Percentiles rank a stretch among this genome's conserved stretches.
Conservation (phyloP, 1,140 invertebrate species). For the Hyposmocoma kahamanoa region DNA sequence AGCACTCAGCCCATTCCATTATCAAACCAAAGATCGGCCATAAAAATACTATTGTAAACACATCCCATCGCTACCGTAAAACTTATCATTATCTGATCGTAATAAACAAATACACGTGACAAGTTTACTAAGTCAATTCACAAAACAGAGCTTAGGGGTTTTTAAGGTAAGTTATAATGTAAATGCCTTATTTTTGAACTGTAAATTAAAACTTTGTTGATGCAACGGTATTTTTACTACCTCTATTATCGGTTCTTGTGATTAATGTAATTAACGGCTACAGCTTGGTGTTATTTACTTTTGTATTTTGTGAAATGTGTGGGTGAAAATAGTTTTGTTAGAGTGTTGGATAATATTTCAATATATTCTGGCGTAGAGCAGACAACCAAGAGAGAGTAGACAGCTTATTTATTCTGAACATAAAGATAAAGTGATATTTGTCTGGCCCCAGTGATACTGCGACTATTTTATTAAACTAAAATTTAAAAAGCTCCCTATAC, state of each 20-base stretch:
- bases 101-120: conserved; percentile 24
- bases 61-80: conserved; percentile 20
- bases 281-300: conserved; percentile 6
- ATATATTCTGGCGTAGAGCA: too few relatives aligned
- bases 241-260: conserved; percentile 11
- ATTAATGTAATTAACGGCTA: conserved; percentile 40
- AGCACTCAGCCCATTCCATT: not conserved
- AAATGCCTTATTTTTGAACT: too few relatives aligned
- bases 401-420: too few relatives aligned
- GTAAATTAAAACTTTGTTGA: not conserved
- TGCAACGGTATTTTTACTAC: conserved; percentile 35
- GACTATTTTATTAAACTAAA: too few relatives aligned
- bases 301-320: not conserved
- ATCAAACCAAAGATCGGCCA: not conserved
- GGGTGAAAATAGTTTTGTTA: not conserved
- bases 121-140: not conserved
- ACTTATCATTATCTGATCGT: conserved; percentile 24
- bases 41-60: conserved; percentile 8
- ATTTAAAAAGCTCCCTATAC: too few relatives aligned
- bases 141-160: too few relatives aligned
- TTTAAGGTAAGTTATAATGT: too few relatives aligned
- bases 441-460: too few relatives aligned
- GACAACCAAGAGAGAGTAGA: too few relatives aligned
- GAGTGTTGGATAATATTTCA: too few relatives aligned
- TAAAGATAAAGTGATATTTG: too few relatives aligned